phyloP scores from a whole-genome alignment of 2,888 invertebrate genomes.

The Sarcophaga rosellei region DNA sequence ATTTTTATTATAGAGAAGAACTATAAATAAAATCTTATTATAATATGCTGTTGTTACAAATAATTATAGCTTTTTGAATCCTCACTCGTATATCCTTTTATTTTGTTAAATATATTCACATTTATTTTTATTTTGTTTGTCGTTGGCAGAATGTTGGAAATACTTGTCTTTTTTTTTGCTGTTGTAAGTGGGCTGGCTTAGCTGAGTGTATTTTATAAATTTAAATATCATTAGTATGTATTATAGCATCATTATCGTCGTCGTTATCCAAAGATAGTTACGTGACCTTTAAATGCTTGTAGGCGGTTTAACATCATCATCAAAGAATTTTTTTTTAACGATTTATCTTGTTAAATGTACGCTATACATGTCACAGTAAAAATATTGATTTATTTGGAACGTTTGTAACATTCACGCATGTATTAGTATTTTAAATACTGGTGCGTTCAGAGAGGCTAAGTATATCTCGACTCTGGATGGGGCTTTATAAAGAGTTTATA shows the following conservation, averaged over 20 bases:
- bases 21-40: neutral
- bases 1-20: neutral
- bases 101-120: neutral
- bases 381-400: too few species aligned
- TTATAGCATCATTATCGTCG: neutral
- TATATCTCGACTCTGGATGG: too few species aligned
- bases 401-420: neutral
- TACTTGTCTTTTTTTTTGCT: too few species aligned
- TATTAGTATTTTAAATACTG: neutral
- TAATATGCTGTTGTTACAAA: neutral
- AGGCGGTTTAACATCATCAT: conserved; percentile 2
- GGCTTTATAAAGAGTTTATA: too few species aligned
- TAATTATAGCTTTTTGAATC: neutral
- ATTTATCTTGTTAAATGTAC: neutral
- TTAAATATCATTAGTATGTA: neutral
- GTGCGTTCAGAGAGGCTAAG: neutral
- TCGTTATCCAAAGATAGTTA: conserved; percentile 22
- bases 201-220: neutral
- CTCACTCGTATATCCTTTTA: neutral
- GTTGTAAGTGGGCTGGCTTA: neutral
- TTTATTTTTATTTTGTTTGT: neutral
- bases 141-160: neutral
- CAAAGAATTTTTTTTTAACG: neutral
- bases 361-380: neutral
- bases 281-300: conserved; percentile 27